These are phyloP conservation scores for Carettochelys insculpta DNA, from an alignment of 2,113 vertebrate species.

Conservation along the genomic window DNA sequence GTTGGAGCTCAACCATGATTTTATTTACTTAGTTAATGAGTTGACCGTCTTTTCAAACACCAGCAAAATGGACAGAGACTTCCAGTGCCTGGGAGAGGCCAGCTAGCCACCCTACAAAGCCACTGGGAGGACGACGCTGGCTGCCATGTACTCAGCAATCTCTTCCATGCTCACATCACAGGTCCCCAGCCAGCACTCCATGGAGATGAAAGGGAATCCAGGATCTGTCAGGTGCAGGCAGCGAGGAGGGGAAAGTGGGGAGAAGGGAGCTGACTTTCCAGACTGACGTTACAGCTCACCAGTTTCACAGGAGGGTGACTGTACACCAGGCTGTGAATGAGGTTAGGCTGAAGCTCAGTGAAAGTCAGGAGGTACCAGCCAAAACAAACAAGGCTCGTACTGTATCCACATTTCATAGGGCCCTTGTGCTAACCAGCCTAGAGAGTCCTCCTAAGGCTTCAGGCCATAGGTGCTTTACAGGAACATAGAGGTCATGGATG, in stretches of 20 bases:
- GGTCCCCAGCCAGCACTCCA: no score
- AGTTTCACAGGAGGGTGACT: not conserved
- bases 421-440: not conserved
- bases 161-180: not conserved
- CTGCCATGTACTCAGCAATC: no score
- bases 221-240: not conserved
- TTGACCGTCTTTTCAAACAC: no score
- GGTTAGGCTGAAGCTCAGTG: not conserved
- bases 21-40: no score
- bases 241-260: not conserved
- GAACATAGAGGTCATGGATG: not conserved
- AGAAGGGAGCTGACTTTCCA: not conserved
- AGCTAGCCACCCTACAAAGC: no score
- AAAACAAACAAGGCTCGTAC: not conserved
- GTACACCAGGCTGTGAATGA: not conserved
- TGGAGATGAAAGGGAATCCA: not conserved
- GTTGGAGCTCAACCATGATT: no score
- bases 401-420: not conserved
- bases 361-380: no score
- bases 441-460: no score
- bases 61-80: no score
- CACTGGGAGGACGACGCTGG: no score
- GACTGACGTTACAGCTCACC: not conserved
- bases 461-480: not conserved
- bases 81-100: no score